These are phyloP conservation scores for Pempheris klunzingeri DNA, from an alignment of 2,797 vertebrate species.

Conservation along the genomic window DNA sequence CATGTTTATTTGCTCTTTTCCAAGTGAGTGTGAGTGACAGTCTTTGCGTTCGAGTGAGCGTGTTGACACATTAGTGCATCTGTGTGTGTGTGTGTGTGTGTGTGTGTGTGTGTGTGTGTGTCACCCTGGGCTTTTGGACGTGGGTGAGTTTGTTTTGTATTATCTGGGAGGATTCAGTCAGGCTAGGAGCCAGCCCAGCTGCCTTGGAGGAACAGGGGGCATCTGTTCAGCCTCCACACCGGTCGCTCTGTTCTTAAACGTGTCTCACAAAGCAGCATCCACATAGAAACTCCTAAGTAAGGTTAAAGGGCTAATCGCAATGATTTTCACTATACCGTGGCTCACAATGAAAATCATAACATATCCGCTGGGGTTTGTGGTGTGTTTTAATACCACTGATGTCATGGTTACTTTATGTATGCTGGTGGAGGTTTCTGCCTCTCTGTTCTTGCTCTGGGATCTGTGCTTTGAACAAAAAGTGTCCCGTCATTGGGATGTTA, in stretches of 20 bases:
- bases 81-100: slow-evolving; percentile 3
- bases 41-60: slow-evolving; percentile 1
- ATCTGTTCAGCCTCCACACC: slow-evolving; percentile 72
- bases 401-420: background rate
- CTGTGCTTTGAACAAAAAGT: slow-evolving; percentile 2
- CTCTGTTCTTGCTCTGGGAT: background rate
- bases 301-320: slow-evolving; percentile 36
- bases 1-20: slow-evolving; percentile 27
- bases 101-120: slow-evolving; percentile 4
- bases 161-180: slow-evolving; percentile 32
- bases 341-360: background rate
- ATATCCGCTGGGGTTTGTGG: background rate
- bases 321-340: slow-evolving; percentile 2
- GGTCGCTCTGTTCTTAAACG: slow-evolving; percentile 41
- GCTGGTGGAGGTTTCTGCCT: background rate
- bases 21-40: slow-evolving; percentile 14
- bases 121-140: slow-evolving; percentile 10
- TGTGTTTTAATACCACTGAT: background rate
- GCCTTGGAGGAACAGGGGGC: slow-evolving; percentile 68
- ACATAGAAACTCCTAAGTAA: slow-evolving; percentile 8
- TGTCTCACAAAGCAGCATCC: slow-evolving; percentile 22
- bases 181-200: slow-evolving; percentile 74
- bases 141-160: slow-evolving; percentile 53
- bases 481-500: background rate
- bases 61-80: slow-evolving; percentile 2